phyloP scores from a whole-genome alignment of 1,140 invertebrate genomes.

The Drosophila busckii region DNA sequence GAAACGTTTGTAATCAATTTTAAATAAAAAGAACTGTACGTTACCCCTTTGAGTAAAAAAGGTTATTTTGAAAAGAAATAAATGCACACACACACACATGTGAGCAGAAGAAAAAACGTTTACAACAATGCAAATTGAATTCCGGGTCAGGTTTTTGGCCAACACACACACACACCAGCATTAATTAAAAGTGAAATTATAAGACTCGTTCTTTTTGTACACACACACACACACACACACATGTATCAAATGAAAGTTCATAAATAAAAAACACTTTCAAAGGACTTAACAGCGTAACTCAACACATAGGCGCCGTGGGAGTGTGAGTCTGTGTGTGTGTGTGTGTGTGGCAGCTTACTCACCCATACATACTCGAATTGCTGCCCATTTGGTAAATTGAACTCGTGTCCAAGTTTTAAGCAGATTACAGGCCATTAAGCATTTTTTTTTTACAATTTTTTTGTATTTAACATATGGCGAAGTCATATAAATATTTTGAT shows the following conservation, averaged over 20 bases:
- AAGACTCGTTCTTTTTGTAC: constrained; percentile 22
- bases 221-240: constrained; percentile 1
- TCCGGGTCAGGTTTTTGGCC: constrained; percentile 24
- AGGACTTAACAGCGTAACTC: constrained; percentile 33
- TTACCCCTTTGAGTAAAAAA: constrained; percentile 13
- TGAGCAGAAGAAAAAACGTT: constrained; percentile 8
- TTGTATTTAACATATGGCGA: constrained; percentile 70
- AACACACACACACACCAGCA: constrained; percentile 10
- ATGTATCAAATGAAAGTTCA: constrained; percentile 45
- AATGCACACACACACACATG: constrained; percentile 21
- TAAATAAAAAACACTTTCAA: constrained; percentile 53
- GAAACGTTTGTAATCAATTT: constrained; percentile 59
- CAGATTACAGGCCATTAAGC: constrained; percentile 76
- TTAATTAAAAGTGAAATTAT: constrained; percentile 70
- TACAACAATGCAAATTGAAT: constrained; percentile 58
- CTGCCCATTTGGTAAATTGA: constrained; percentile 66
- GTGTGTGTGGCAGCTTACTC: constrained; percentile 48
- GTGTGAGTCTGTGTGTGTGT: neutral
- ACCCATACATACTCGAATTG: constrained; percentile 3
- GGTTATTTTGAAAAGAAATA: constrained; percentile 51
- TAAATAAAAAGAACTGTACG: constrained; percentile 23
- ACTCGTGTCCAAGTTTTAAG: constrained; percentile 76
- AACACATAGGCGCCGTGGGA: neutral
- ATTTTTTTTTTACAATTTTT: constrained; percentile 65
- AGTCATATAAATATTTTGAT: constrained; percentile 78